Conservation (phyloP, 2,888 invertebrate genomes). For the Mimachlamys varia region DNA sequence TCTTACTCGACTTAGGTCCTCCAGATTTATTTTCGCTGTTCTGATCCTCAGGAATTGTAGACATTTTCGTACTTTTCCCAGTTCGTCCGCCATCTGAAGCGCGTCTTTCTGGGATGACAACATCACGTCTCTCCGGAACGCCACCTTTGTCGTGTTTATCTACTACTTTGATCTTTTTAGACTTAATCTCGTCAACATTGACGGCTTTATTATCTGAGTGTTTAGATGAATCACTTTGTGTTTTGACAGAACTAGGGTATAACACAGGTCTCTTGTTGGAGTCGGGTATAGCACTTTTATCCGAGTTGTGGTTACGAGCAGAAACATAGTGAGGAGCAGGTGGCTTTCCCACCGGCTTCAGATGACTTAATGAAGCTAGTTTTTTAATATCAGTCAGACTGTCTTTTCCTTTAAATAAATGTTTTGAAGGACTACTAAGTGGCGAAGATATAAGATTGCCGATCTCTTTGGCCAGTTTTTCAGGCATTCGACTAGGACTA, state of each 20-base stretch:
- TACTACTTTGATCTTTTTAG: slow-evolving; percentile 26
- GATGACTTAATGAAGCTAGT: slow-evolving; percentile 61
- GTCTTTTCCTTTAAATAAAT: slow-evolving; percentile 71
- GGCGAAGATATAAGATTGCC: slow-evolving; percentile 72
- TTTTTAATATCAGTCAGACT: slow-evolving; percentile 70
- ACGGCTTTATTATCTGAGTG: slow-evolving; percentile 20
- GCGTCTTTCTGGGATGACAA: slow-evolving; percentile 12
- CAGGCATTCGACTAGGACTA: slow-evolving; percentile 73
- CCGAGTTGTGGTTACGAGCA: background rate
- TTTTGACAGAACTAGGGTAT: slow-evolving; percentile 14
- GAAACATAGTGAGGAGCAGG: slow-evolving; percentile 46
- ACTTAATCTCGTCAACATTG: background rate
- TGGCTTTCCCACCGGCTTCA: slow-evolving; percentile 62
- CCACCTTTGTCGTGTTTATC: slow-evolving; percentile 38
- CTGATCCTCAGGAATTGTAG: slow-evolving; percentile 47
- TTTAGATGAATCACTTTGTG: slow-evolving; percentile 28
- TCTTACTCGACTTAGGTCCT: slow-evolving; percentile 41
- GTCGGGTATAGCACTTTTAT: slow-evolving; percentile 3
- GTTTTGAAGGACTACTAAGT: slow-evolving; percentile 68
- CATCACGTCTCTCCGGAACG: slow-evolving; percentile 19
- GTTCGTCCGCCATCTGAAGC: slow-evolving; percentile 24
- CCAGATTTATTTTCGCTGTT: slow-evolving; percentile 45
- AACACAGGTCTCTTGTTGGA: background rate
- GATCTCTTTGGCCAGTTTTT: slow-evolving; percentile 73
- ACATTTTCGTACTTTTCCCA: slow-evolving; percentile 44